Percentiles rank a stretch among this genome's conserved stretches.
phyloP scores from a whole-genome alignment of 2,113 vertebrate species.

The Gadus chalcogrammus region DNA sequence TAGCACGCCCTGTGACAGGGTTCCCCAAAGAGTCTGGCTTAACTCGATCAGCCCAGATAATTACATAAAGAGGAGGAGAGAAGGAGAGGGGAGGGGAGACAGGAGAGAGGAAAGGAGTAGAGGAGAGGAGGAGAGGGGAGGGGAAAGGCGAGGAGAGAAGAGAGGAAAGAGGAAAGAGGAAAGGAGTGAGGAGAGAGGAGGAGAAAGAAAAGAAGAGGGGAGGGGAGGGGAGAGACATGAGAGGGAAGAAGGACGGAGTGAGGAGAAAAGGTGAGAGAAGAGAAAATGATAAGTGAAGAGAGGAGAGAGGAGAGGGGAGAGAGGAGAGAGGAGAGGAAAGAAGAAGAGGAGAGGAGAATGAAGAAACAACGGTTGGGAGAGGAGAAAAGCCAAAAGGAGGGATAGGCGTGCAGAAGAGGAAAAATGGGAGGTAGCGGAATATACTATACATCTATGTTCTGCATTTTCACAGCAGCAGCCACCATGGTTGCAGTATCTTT shows the following conservation, averaged over 20 bases:
- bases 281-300: background rate
- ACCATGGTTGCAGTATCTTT: too few relatives aligned
- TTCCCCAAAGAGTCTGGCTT: too few relatives aligned
- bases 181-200: background rate
- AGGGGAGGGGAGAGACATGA: too few relatives aligned
- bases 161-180: slow-evolving; percentile 1
- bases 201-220: too few relatives aligned
- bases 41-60: too few relatives aligned
- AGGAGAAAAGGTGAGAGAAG: background rate
- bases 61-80: background rate
- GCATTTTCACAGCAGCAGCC: too few relatives aligned
- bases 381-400: background rate
- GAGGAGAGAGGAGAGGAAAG: too few relatives aligned
- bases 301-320: too few relatives aligned
- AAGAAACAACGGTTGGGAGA: background rate
- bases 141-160: background rate
- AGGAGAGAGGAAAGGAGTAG: too few relatives aligned
- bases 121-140: background rate
- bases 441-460: too few relatives aligned
- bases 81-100: too few relatives aligned
- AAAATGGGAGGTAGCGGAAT: background rate
- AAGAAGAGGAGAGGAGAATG: background rate
- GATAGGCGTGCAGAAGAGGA: background rate
- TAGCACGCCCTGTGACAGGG: too few relatives aligned
- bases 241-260: background rate